Evolutionary conservation across 1,140 invertebrate genomes (phyloP).

Genomic region (Microplitis mediator): DNA sequence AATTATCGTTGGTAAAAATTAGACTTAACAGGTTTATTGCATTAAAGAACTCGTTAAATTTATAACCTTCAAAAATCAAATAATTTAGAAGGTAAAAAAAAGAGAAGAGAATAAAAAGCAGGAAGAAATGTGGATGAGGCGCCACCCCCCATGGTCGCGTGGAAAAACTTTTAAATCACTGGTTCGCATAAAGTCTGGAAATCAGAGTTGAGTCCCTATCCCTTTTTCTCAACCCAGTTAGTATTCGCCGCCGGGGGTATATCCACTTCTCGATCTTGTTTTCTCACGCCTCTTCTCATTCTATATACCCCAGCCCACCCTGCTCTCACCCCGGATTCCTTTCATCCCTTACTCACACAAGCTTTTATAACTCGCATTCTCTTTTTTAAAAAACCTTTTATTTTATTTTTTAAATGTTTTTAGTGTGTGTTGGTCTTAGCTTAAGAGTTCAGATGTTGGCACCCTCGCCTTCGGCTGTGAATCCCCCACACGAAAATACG

Average conservation of each 20-base stretch:
- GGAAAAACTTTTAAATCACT: slow-evolving; percentile 29
- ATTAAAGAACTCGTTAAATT: too few species aligned
- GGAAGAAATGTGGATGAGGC: neutral
- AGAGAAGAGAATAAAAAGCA: neutral
- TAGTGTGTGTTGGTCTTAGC: neutral
- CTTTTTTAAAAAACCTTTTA: neutral
- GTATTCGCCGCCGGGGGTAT: slow-evolving; percentile 2
- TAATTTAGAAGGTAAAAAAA: neutral
- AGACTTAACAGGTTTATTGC: too few species aligned
- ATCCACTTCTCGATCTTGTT: slow-evolving; percentile 43
- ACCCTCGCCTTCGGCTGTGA: neutral
- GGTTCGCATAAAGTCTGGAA: slow-evolving; percentile 35
- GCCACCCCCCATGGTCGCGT: slow-evolving; percentile 10
- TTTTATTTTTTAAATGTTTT: neutral
- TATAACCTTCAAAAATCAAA: neutral
- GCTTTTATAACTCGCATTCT: neutral
- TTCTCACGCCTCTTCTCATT: slow-evolving; percentile 31
- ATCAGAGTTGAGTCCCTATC: slow-evolving; percentile 22
- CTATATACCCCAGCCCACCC: too few species aligned
- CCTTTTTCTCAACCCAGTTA: slow-evolving; percentile 11
- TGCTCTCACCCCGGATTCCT: too few species aligned
- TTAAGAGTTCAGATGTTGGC: slow-evolving; percentile 6
- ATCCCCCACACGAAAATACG: too few species aligned
- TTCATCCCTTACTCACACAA: too few species aligned
- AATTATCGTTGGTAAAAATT: too few species aligned